Conservation (phyloP, 2,797 vertebrate species). For the Tauraco hartlaubi region DNA sequence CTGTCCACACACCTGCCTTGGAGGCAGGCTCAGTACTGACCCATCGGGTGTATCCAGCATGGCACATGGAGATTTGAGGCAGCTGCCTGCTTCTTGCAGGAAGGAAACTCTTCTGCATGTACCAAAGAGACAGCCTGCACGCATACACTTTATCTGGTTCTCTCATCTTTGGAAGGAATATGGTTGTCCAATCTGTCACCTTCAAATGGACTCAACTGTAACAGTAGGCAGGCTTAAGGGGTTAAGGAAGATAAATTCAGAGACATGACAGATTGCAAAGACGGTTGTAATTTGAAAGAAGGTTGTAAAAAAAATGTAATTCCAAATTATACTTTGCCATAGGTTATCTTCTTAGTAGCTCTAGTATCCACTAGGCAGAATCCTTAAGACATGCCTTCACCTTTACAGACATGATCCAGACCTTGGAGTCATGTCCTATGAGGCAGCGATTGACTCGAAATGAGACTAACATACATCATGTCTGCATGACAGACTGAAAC, state of each 20-base stretch:
- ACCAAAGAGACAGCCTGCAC: background rate
- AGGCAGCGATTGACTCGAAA: conserved; percentile 7
- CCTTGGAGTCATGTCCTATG: background rate
- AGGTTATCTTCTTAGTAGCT: background rate
- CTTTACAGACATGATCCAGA: background rate
- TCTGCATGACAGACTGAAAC: conserved; percentile 35
- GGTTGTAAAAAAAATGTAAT: background rate
- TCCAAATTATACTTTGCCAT: background rate
- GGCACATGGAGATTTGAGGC: background rate
- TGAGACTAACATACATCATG: background rate
- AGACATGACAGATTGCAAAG: background rate
- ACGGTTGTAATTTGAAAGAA: background rate
- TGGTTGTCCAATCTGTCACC: background rate
- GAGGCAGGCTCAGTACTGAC: background rate
- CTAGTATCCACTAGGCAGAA: background rate
- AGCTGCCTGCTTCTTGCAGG: background rate
- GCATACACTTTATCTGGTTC: fast-evolving
- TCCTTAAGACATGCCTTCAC: background rate
- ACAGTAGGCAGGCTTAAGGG: background rate
- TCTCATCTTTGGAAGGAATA: background rate
- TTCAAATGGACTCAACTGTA: background rate
- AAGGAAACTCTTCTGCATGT: background rate
- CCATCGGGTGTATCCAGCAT: background rate
- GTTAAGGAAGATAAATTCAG: background rate
- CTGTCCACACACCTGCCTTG: background rate